Conservation (phyloP, 2,797 vertebrate species). For the Hyperoplus lanceolatus region DNA sequence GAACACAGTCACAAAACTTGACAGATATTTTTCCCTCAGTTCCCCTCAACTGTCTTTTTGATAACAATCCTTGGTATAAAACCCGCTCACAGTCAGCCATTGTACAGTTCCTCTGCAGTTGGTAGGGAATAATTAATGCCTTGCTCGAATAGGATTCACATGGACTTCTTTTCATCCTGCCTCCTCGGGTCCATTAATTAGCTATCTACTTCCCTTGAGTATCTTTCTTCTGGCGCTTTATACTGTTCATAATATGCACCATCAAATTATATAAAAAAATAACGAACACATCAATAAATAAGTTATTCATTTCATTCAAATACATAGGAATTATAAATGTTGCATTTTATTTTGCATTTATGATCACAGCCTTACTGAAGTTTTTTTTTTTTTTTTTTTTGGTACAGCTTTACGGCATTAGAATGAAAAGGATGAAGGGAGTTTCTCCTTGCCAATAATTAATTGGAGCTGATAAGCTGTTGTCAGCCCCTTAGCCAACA, state of each 20-base stretch:
- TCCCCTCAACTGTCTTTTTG: neutral
- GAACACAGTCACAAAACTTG: neutral
- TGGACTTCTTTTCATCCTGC: slow-evolving; percentile 1
- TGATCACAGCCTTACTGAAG: neutral
- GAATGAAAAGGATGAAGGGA: neutral
- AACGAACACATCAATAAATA: slow-evolving; percentile 7
- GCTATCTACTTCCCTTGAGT: neutral
- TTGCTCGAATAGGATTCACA: neutral
- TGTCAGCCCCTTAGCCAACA: slow-evolving; percentile 31
- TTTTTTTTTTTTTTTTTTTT: neutral
- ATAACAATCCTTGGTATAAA: neutral
- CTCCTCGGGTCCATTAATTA: neutral
- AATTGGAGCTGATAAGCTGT: slow-evolving; percentile 52
- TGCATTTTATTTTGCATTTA: slow-evolving; percentile 19
- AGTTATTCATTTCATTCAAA: neutral
- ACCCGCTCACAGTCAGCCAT: neutral
- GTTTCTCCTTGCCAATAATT: slow-evolving; percentile 19
- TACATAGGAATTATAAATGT: neutral
- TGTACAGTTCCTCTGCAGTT: slow-evolving; percentile 1
- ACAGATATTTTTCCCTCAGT: neutral
- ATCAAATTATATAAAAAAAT: neutral
- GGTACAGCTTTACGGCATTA: neutral
- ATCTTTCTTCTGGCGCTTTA: slow-evolving; percentile 2
- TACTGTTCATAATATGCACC: slow-evolving; percentile 6
- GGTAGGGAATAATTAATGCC: slow-evolving; percentile 4